Base-by-base conservation (phyloP, 2,113 vertebrate genomes). In the Daphoenositta chrysoptera region DNA sequence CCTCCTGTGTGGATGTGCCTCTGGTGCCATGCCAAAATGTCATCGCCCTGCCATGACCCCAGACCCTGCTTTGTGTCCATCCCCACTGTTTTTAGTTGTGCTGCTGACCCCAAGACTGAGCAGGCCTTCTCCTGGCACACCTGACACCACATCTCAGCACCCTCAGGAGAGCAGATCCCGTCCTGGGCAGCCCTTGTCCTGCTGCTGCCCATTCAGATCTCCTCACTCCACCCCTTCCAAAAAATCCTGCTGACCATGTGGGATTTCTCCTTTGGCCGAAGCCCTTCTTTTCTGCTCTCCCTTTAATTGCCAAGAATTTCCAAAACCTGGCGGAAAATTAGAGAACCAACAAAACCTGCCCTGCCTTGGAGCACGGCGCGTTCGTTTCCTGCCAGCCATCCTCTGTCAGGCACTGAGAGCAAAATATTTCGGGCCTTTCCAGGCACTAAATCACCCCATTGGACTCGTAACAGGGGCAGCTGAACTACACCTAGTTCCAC, bases 401-500 rank as follows among this genome's bases (percentile, higher is more conserved):
- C 96, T 89, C 76, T 91, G 47, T 44, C 96, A 92, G 69, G 48
- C 93, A 18, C 40, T 5, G 79, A 21, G 58, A 92, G 83, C 60
- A 73, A 82, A 92, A 61, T 77, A 6, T 56, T 51, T 63, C 2
- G 0, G 22, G 44, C 31, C 44, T 93, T 92, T 92, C 80, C 96
- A 89, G 44, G 56, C 93, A 37, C 83, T 94, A 93, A 94, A 95
- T 97, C 92, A 92, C 71, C 71, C 40, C 0, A 1, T 5, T 77
- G 82, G 95, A 58, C 81, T 48, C 4, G 1, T 22, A 37, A 69
- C 0, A 3, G 71, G 89, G 75, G 84, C 83, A 80, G 87, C 6
- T 78, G 87, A 94, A 22, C 94, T 96, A 95, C 96, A 97, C 96
- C 96, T 97, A 97, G 96, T 97, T 97, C 96, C 96, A 97, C 50